A percentile compares a stretch with the other conserved stretches of the same genome.
Conservation (phyloP, 2,888 invertebrate genomes). For the Hoplodrina blanda region DNA sequence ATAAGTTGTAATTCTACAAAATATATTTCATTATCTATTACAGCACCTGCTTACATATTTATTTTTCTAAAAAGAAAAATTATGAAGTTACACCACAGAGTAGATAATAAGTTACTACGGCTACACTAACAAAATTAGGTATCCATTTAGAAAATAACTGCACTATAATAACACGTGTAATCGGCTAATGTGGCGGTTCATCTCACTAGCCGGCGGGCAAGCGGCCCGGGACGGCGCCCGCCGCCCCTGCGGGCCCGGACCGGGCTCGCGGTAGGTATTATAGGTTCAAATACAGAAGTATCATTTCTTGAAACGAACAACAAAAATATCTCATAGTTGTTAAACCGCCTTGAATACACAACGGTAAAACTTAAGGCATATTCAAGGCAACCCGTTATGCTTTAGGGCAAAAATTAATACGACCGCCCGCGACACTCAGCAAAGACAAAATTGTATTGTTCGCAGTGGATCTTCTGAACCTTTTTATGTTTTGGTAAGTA, state of each 20-base stretch:
- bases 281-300: no score
- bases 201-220: constrained; percentile 18
- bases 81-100: no score
- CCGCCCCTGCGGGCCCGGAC: constrained; percentile 8
- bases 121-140: background rate
- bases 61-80: no score
- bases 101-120: no score
- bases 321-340: no score
- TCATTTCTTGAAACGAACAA: no score
- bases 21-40: no score
- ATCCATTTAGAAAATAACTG: constrained; percentile 13
- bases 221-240: constrained; percentile 19
- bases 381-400: background rate
- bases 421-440: no score
- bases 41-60: background rate
- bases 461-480: background rate
- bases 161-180: constrained; percentile 14
- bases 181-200: constrained; percentile 36
- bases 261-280: background rate
- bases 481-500: background rate
- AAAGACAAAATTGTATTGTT: no score
- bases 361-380: background rate
- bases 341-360: background rate
- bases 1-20: background rate
- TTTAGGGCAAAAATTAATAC: no score